Evolutionary conservation across 1,140 invertebrate species (phyloP).

Genomic region (Drosophila jambulina): DNA sequence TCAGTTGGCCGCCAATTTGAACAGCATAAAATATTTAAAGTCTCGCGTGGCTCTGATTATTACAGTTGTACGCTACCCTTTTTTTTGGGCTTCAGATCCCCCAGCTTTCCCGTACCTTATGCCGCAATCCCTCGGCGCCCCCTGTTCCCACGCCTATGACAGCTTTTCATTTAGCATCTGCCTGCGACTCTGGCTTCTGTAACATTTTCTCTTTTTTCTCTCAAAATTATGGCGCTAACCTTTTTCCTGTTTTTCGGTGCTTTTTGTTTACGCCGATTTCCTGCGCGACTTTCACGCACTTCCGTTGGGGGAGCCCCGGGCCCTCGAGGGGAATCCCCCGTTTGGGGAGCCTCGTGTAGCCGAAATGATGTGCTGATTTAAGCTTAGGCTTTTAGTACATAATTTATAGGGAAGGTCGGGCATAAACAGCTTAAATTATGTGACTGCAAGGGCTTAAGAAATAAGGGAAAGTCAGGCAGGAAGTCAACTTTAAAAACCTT

Average conservation of each 20-base stretch:
- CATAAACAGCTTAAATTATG: slow-evolving; percentile 80
- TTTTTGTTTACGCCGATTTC: slow-evolving; percentile 65
- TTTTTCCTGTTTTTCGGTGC: slow-evolving; percentile 33
- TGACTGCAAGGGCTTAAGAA: slow-evolving; percentile 40
- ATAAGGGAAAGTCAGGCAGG: slow-evolving; percentile 14
- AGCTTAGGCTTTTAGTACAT: slow-evolving; percentile 74
- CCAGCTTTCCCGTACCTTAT: neutral
- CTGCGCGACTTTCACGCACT: slow-evolving; percentile 67
- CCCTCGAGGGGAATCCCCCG: slow-evolving; percentile 10
- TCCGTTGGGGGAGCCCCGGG: slow-evolving; percentile 47
- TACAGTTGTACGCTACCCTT: slow-evolving; percentile 47
- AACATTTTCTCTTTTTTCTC: slow-evolving; percentile 47
- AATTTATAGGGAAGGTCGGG: slow-evolving; percentile 69
- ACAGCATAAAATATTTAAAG: slow-evolving; percentile 80
- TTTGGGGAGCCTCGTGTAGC: slow-evolving; percentile 40
- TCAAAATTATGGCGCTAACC: slow-evolving; percentile 62
- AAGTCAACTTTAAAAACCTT: slow-evolving; percentile 4
- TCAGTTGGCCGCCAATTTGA: slow-evolving; percentile 73
- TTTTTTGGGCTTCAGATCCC: slow-evolving; percentile 9
- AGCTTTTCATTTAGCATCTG: slow-evolving; percentile 50
- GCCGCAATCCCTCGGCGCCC: slow-evolving; percentile 7
- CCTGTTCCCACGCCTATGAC: slow-evolving; percentile 39
- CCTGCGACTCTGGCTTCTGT: slow-evolving; percentile 49
- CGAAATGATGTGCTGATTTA: slow-evolving; percentile 76
- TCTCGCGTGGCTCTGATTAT: slow-evolving; percentile 80